A percentile compares a stretch with the other conserved stretches of the same genome.
Conservation (phyloP, 2,113 vertebrate species). For the Sapayoa aenigma region DNA sequence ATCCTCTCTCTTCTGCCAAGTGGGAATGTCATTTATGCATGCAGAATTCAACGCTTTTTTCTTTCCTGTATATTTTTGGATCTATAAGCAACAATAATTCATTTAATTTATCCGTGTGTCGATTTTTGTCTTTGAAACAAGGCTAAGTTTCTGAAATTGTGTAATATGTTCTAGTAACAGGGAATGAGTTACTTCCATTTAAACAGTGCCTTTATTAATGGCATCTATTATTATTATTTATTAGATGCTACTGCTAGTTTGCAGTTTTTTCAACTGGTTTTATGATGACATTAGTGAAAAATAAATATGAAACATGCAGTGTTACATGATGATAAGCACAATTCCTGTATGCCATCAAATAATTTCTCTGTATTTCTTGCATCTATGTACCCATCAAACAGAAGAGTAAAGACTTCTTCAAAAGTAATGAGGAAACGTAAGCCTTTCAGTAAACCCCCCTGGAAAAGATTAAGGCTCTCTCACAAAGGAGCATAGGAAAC, state of each 20-base stretch:
- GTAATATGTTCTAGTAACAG: background rate
- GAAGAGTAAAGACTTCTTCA: background rate
- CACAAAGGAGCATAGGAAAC: background rate
- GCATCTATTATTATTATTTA: background rate
- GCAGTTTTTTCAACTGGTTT: background rate
- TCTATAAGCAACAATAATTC: fast-evolving
- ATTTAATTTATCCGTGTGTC: background rate
- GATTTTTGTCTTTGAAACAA: background rate
- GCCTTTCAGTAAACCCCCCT: background rate
- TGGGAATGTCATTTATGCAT: background rate
- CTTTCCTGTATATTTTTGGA: background rate
- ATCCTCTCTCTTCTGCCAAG: background rate
- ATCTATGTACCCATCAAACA: background rate
- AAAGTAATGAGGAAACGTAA: background rate
- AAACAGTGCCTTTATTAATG: background rate
- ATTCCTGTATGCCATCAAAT: fast-evolving
- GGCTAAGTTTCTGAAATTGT: background rate
- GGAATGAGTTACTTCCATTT: background rate
- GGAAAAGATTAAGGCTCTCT: background rate
- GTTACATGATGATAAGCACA: background rate
- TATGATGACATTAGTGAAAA: background rate
- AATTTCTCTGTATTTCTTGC: background rate
- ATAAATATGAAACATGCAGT: background rate
- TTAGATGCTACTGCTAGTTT: background rate
- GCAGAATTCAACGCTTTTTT: background rate